phyloP scores from a whole-genome alignment of 2,113 vertebrate genomes.

The Ariopsis seemanni region DNA sequence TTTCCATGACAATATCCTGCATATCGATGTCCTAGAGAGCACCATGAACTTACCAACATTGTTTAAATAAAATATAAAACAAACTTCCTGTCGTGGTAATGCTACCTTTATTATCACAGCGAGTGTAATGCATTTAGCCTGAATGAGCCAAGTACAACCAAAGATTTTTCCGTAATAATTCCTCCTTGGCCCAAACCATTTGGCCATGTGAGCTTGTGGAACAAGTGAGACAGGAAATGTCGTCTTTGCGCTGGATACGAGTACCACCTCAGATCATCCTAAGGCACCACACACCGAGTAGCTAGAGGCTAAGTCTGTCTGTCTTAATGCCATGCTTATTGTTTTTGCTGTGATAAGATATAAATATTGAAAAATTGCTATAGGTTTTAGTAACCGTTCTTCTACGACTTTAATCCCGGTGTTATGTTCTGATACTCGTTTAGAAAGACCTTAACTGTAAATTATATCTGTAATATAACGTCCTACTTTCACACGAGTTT shows the following conservation, averaged over 20 bases:
- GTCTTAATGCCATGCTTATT: not conserved
- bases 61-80: not conserved
- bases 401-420: not conserved
- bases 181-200: not conserved
- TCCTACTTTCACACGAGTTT: not conserved
- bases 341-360: not conserved
- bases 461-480: not conserved
- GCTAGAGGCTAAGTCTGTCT: not conserved
- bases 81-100: not conserved
- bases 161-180: not conserved
- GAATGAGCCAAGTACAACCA: not conserved
- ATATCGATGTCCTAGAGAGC: not conserved
- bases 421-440: not conserved
- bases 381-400: not conserved
- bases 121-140: not conserved
- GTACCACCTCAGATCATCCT: not conserved
- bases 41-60: not conserved
- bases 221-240: constrained; percentile 1
- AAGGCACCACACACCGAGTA: not conserved
- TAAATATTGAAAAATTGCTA: no score
- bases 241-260: not conserved
- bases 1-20: not conserved
- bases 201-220: not conserved
- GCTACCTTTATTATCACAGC: not conserved
- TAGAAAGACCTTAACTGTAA: not conserved